Conservation (phyloP, 2,113 vertebrate genomes). For the Grammomys surdaster region DNA sequence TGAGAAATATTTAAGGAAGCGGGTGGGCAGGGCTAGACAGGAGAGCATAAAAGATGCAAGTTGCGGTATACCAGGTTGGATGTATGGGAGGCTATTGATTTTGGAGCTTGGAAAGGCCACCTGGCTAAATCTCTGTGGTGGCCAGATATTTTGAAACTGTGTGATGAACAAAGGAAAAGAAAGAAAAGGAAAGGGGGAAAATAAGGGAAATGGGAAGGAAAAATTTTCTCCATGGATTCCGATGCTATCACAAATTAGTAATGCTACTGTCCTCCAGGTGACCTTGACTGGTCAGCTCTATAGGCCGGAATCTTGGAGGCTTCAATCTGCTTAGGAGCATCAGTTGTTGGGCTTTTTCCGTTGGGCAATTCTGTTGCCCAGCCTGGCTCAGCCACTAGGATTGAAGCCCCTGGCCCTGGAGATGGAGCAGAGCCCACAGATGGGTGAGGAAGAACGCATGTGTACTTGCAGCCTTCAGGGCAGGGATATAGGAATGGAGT, state of each 20-base stretch:
- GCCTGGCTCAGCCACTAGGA: background rate
- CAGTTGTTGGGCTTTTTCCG: background rate
- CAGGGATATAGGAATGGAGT: background rate
- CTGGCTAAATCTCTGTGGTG: conserved; percentile 29
- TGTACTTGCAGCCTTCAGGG: too few species aligned
- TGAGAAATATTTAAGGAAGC: background rate
- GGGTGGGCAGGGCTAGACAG: background rate
- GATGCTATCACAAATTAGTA: background rate
- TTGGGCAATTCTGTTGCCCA: background rate
- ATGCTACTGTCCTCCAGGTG: background rate
- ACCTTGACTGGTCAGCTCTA: background rate
- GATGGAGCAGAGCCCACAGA: background rate
- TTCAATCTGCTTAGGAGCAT: background rate
- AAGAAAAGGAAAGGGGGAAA: background rate
- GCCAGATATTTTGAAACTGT: background rate
- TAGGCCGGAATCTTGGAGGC: background rate
- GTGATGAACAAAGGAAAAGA: background rate
- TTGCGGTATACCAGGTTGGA: background rate
- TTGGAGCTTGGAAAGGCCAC: background rate
- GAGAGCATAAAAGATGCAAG: background rate
- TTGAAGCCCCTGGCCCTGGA: background rate
- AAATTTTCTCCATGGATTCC: background rate
- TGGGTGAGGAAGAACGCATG: fast-evolving
- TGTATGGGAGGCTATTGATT: background rate
- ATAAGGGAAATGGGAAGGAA: background rate